Base-by-base conservation (phyloP, 2,888 invertebrate genomes). In the Glaucopsyche alexis region DNA sequence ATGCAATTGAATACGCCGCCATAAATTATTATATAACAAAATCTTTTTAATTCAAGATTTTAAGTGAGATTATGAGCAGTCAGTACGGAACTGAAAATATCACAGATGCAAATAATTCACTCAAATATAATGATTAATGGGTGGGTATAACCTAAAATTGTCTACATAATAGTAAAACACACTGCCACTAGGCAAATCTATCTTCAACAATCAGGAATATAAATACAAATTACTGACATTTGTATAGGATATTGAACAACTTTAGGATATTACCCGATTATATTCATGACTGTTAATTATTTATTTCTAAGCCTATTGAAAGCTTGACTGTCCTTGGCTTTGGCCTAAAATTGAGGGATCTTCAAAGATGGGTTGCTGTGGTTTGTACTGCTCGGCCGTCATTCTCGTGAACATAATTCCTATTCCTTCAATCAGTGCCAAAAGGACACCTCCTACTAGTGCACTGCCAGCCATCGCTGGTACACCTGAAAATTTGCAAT, bases 381-480 rank as follows among this genome's bases (percentile, higher is more conserved):
- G 98, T 90, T 96, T 96, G 86, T 98, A 99, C 87, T 98, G 98
- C 83, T 98, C 98, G 0, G 99, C 98, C 47, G 97, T 96, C 83
- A 98, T 94, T 82, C 98, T 94, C 13, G 98, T 99, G 85, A 99
- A 96, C 85, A 99, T 93, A 80, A 99, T 98, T 78, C 99, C 98
- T 76, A 99, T 96, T 76, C 99, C 99, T 94, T 99, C 99, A 79
- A 99, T 99, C 77, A 99, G 94, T 5, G 99, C 99, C 76, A 99
- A 93, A 19, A 99, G 94, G 74, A 99, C 96, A 74, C 99, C 99
- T 73, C 99, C 98, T 71, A 99, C 97, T 66, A 99, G 93, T 14
- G 99, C 99, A 92, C 99, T 99, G 55, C 98, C 99, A 72, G 98
- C 96, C 97, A 97, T 97, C 0, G 97, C 97, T 74, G 96, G 96